A percentile compares a stretch with the other conserved stretches of the same genome.
These are phyloP conservation scores for Bombus affinis DNA, from an alignment of 1,140 invertebrate genomes.

Conservation along the genomic window DNA sequence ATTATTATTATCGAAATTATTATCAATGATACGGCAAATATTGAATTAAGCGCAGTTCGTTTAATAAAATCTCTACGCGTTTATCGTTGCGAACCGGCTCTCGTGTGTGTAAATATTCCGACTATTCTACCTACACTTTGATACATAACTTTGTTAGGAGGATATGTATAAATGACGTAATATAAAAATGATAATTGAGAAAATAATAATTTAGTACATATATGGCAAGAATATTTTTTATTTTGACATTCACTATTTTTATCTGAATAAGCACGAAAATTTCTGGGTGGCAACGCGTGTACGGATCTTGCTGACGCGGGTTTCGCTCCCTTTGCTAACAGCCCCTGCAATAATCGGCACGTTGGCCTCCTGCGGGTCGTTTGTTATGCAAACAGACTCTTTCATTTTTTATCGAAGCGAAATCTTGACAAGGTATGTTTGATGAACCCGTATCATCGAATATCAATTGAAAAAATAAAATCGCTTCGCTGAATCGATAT, in stretches of 20 bases:
- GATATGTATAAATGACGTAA: too few relatives aligned
- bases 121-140: too few relatives aligned
- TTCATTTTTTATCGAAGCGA: slow-evolving; percentile 36
- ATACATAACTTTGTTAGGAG: too few relatives aligned
- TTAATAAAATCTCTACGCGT: too few relatives aligned
- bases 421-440: slow-evolving; percentile 5
- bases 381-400: slow-evolving; percentile 49
- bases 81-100: too few relatives aligned
- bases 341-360: slow-evolving; percentile 41
- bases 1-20: too few relatives aligned
- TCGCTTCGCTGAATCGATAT: neutral
- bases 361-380: slow-evolving; percentile 43
- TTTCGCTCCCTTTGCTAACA: slow-evolving; percentile 26
- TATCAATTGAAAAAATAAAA: neutral
- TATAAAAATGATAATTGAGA: neutral
- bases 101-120: too few relatives aligned
- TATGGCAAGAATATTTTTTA: neutral
- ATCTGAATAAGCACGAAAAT: slow-evolving; percentile 1
- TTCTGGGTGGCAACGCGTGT: neutral
- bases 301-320: slow-evolving; percentile 22
- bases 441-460: neutral
- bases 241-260: neutral
- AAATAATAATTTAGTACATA: neutral
- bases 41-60: too few relatives aligned
- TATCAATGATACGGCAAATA: too few relatives aligned